Conservation (phyloP, 2,113 vertebrate genomes). For the Malurus cyaneus region DNA sequence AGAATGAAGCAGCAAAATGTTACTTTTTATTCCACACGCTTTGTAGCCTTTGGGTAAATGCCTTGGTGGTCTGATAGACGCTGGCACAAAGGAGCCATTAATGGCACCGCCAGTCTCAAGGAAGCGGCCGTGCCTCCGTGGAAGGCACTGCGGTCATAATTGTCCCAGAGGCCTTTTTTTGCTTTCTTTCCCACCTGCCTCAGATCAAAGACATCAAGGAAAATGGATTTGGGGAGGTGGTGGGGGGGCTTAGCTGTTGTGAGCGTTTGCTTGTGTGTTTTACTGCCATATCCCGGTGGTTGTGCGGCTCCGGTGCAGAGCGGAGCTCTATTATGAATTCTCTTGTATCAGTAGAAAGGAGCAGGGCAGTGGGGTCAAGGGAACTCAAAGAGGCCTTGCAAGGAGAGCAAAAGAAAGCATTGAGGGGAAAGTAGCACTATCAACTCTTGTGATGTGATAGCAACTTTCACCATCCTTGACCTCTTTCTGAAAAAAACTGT, state of each 20-base stretch:
- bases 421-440: conserved; percentile 45
- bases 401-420: conserved; percentile 54
- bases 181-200: conserved; percentile 57
- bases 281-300: not conserved
- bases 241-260: not conserved
- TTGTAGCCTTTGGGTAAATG: conserved; percentile 14
- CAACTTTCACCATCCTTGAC: conserved; percentile 63
- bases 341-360: conserved; percentile 55
- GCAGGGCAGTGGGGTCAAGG: conserved; percentile 12
- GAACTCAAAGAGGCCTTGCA: conserved; percentile 43
- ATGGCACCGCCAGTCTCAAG: not conserved
- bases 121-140: not conserved
- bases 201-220: conserved; percentile 48
- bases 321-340: conserved; percentile 36
- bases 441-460: conserved; percentile 50
- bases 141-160: not conserved
- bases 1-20: not conserved
- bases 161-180: conserved; percentile 31
- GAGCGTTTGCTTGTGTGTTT: not conserved
- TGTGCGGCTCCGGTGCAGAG: not conserved
- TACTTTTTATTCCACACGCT: conserved; percentile 18
- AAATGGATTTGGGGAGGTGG: conserved; percentile 38
- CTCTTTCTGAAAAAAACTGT: conserved; percentile 23
- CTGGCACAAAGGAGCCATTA: conserved; percentile 42
- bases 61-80: conserved; percentile 11